A percentile compares a stretch with the other conserved stretches of the same genome.
These are phyloP conservation scores for Argyresthia goedartella DNA, from an alignment of 2,888 invertebrate species.

Conservation along the genomic window DNA sequence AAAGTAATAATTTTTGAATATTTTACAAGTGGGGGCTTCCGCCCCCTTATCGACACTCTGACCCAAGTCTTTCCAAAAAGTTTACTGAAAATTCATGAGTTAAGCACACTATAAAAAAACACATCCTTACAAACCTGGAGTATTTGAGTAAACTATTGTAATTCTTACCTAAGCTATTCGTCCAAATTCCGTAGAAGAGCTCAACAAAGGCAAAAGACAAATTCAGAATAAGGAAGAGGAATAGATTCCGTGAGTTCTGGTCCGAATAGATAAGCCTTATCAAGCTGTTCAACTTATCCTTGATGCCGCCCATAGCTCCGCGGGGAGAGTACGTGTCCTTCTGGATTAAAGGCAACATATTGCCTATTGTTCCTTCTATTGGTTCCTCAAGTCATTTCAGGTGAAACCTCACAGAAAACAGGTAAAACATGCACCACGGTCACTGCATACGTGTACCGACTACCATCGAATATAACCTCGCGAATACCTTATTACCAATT, in stretches of 20 bases:
- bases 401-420: conserved; percentile 34
- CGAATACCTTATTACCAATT: background rate
- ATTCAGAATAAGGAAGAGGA: conserved; percentile 92
- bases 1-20: no score
- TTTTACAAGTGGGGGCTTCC: no score
- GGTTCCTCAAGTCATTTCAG: conserved; percentile 50
- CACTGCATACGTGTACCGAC: conserved; percentile 64
- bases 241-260: conserved; percentile 92
- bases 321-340: conserved; percentile 75
- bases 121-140: no score
- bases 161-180: conserved; percentile 82
- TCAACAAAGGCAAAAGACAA: conserved; percentile 98
- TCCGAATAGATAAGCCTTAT: conserved; percentile 92
- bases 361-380: conserved; percentile 24
- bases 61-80: background rate
- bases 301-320: conserved; percentile 72
- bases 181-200: conserved; percentile 91
- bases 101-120: no score
- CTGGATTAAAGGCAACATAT: conserved; percentile 83
- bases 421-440: conserved; percentile 32
- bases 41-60: no score
- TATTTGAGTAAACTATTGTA: no score
- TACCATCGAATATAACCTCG: conserved; percentile 2
- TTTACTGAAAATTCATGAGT: background rate
- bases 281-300: conserved; percentile 83